Conservation (phyloP, 2,888 invertebrate genomes). For the Aphodius granarius region DNA sequence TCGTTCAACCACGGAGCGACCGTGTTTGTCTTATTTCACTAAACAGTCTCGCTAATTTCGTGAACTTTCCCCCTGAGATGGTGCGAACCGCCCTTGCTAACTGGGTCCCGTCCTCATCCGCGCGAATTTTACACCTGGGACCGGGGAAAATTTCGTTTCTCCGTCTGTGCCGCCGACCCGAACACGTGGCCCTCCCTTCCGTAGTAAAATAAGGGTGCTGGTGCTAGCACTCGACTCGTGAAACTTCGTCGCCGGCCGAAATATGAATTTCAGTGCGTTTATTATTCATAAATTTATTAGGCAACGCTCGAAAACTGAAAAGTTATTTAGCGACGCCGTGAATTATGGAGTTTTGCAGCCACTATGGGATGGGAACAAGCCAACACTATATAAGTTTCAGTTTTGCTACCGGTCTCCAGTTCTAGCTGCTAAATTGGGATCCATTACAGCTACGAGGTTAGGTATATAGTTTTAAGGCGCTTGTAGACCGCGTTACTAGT, state of each 20-base stretch:
- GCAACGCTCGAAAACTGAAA: not conserved
- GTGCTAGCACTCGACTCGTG: not conserved
- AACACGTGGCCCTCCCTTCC: not conserved
- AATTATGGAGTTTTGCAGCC: slow-evolving; percentile 3
- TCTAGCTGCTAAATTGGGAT: not conserved
- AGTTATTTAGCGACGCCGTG: slow-evolving; percentile 2
- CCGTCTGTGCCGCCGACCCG: not conserved
- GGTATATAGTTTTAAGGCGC: not conserved
- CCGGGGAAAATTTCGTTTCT: slow-evolving; percentile 2
- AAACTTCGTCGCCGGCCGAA: not conserved
- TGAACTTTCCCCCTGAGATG: slow-evolving; percentile 17
- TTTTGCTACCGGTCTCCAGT: not conserved
- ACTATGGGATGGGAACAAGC: not conserved
- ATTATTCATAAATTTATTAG: slow-evolving; percentile 11
- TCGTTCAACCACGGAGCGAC: not conserved
- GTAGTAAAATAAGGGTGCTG: not conserved
- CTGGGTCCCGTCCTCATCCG: slow-evolving; percentile 11
- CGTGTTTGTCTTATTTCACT: slow-evolving; percentile 21
- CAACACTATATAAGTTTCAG: not conserved
- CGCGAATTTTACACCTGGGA: slow-evolving; percentile 26
- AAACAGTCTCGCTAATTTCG: slow-evolving; percentile 24
- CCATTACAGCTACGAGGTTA: not conserved
- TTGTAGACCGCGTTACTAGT: not conserved
- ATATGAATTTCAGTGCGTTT: not conserved
- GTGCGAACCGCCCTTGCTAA: not conserved